Evolutionary conservation across 2,888 invertebrate genomes (phyloP), one percentile per base, ranked within the genome.

Genomic region (Nymphalis polychloros): DNA sequence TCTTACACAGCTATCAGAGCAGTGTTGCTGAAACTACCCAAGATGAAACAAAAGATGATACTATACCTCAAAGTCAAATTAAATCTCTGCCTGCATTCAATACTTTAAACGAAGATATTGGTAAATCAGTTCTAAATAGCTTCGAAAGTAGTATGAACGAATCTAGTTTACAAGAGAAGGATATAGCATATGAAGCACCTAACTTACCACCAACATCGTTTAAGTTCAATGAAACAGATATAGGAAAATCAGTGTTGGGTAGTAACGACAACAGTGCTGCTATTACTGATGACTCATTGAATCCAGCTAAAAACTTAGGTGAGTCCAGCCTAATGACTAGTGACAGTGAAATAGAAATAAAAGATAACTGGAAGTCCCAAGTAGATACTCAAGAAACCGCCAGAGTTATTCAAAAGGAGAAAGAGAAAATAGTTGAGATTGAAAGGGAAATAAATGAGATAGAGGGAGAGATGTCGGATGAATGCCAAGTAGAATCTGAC

Each of bases 391-490:
- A 71, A 70, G 70, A 74, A n/a, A 72, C 77, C 8, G 81, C 81
- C 7, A 82, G 81, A 20, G 85, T 81, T 1, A 87, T 86, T 69
- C 87, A 86, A 71, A 89, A 85, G 71, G 88, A 91, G 72, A 92
- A 87, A 70, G 84, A 88, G 65, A 84, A 78, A 66, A 90, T 92
- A 61, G 89, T 87, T 3, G 92, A 92, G 73, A 90, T 92, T 59
- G 89, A 89, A 67, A 78, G 89, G n/a, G 91, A 91, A 73, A 91
- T 92, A 20, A 82, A 86, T 81, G 92, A 90, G 77, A 84, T 92
- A 59, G 90, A 90, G 74, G 86, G 79, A 31, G 89, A 88, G 69
- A 86, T 89, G 82, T 87, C 86, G 3, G 84, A 76, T 46, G 81
- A 77, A 19, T 77, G 76, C 72, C 72, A 69, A 23, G 73, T 67